A percentile compares a stretch with the other conserved stretches of the same genome.
These are phyloP conservation scores for Ovis canadensis DNA, from an alignment of 2,113 vertebrate genomes.

Conservation along the genomic window DNA sequence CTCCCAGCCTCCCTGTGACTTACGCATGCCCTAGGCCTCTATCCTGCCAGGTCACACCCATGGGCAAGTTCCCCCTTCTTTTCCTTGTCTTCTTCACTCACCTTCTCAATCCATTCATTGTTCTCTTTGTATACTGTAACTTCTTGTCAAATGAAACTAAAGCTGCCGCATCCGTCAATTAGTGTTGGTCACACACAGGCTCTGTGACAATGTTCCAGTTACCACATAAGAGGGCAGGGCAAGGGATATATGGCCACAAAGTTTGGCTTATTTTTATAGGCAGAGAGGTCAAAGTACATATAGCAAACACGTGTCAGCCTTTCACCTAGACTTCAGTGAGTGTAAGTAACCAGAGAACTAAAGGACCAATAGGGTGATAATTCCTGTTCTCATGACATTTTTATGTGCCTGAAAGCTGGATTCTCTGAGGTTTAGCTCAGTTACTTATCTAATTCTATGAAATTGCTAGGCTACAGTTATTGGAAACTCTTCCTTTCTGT, in stretches of 20 bases:
- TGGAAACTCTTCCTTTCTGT: not conserved
- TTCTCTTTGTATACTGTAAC: not conserved
- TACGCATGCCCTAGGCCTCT: not conserved
- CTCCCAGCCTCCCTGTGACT: not conserved
- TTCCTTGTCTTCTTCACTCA: not conserved
- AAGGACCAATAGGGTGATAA: not conserved
- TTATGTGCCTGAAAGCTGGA: not conserved
- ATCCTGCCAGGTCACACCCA: not conserved
- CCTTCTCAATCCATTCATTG: not conserved
- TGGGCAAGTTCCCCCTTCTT: not conserved
- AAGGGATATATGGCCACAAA: not conserved
- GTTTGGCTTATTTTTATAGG: slow-evolving; percentile 6
- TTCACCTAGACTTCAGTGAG: not conserved
- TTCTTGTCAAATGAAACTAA: not conserved
- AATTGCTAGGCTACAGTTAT: not conserved
- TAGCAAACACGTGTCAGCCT: not conserved
- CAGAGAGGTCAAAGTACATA: not conserved
- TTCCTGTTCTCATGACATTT: not conserved
- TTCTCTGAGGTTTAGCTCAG: not conserved
- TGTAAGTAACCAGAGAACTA: not conserved
- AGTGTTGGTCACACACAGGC: not conserved
- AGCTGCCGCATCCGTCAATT: not conserved
- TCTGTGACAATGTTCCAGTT: not conserved
- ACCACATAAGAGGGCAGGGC: not conserved
- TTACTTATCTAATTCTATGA: not conserved